Conservation (phyloP, 1,140 invertebrate species). For the Apis mellifera region DNA sequence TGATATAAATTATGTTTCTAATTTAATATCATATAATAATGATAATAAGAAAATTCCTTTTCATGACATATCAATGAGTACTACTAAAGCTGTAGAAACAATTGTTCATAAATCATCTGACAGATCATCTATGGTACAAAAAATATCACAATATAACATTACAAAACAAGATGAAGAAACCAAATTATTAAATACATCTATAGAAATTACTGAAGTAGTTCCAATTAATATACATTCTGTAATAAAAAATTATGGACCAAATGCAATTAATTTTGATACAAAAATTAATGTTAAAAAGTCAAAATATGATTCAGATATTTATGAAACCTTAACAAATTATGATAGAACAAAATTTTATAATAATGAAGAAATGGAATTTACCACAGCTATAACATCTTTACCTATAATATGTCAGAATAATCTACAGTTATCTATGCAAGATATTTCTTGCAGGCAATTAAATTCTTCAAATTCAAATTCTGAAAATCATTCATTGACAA, state of each 20-base stretch:
- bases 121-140: not conserved
- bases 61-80: slow-evolving; percentile 32
- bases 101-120: not conserved
- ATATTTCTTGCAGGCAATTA: not conserved
- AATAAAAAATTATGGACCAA: not conserved
- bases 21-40: not conserved
- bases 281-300: not conserved
- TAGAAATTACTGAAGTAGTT: slow-evolving; percentile 53
- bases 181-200: slow-evolving; percentile 38
- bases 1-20: not conserved
- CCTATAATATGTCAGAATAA: not conserved
- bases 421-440: not conserved
- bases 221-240: slow-evolving; percentile 1
- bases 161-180: slow-evolving; percentile 31
- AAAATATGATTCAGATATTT: not conserved
- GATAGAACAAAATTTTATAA: not conserved
- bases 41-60: not conserved
- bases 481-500: not conserved
- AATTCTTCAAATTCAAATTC: not conserved
- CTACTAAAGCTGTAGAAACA: slow-evolving; percentile 22
- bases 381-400: slow-evolving; percentile 18
- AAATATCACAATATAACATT: not conserved
- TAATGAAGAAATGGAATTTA: slow-evolving; percentile 55
- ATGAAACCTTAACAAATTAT: slow-evolving; percentile 1
- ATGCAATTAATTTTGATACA: not conserved